Conservation (phyloP, 2,113 vertebrate species). For the Lathamus discolor region DNA sequence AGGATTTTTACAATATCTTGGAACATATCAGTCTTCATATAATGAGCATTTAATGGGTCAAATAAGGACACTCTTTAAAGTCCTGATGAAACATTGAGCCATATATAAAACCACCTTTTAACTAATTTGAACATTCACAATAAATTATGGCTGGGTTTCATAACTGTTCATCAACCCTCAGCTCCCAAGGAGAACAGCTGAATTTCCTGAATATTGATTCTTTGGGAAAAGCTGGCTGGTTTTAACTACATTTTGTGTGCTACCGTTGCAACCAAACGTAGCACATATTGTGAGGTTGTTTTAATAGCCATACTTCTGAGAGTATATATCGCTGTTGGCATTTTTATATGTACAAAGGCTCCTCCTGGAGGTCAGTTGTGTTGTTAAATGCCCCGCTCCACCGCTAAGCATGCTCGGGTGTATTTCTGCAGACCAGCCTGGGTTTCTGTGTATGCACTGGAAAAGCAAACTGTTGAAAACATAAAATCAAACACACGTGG, state of each 20-base stretch:
- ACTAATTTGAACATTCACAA: constrained; percentile 47
- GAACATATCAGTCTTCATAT: not conserved
- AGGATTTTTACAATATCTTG: not conserved
- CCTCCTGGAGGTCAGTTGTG: constrained; percentile 62
- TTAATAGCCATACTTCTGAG: not conserved
- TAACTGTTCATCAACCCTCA: constrained; percentile 48
- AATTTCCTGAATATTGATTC: not conserved
- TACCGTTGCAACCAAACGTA: not conserved
- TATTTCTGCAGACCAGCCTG: not conserved
- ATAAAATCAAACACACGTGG: not conserved
- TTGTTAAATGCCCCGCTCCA: not conserved
- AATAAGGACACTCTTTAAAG: constrained; percentile 40
- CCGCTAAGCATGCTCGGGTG: not conserved
- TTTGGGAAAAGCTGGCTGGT: not conserved
- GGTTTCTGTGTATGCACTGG: not conserved
- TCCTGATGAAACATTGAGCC: constrained; percentile 25
- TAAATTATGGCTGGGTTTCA: constrained; percentile 52
- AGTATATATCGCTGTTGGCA: not conserved
- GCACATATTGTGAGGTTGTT: not conserved
- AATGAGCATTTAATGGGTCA: constrained; percentile 28
- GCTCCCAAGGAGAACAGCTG: constrained; percentile 20
- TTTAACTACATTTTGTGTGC: not conserved
- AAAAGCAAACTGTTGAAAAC: not conserved
- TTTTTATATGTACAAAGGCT: constrained; percentile 51
- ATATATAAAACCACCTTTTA: constrained; percentile 44